Evolutionary conservation across 2,888 invertebrate genomes (phyloP), one percentile per base, ranked within the genome.

Genomic region (Neelides folsomi): DNA sequence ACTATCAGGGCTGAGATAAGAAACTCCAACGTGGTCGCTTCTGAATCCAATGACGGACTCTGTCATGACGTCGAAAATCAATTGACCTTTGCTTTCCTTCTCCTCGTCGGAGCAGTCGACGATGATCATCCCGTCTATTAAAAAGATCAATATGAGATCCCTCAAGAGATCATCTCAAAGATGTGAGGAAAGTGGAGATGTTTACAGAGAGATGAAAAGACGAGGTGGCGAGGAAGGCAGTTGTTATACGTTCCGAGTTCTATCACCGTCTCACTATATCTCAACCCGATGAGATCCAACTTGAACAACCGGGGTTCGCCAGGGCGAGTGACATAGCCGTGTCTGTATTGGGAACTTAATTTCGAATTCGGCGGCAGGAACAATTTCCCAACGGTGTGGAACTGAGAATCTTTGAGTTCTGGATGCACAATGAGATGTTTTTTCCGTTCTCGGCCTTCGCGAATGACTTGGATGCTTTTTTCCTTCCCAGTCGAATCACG

Each of bases 371-470:
- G 76, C 6, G 80, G 80, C 57, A 80, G 75, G 67, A 77, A 80
- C 27, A 81, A 70, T 50, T 77, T 76, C 62, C 76, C 75, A 5
- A 83, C 82, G 63, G 82, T 73, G 70, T 83, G 83, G 68, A 83
- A 83, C 67, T 82, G 80, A 12, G 82, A 81, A 65, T 82, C 82
- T 41, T 83, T 80, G 1, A 83, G 82, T 66, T 83, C 80, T 1
- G 81, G 80, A 67, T 81, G 81, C 1, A 81, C 79, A 0, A 81
- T 79, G 66, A 79, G 79, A 68, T 83, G 83, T 66, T 81, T 81
- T 51, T 78, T 73, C 67, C 80, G 79, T 79, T 78, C 27, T 82
- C 83, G 66, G 81, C 81, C 27, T 7, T 27, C 27, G 43, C 82
- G 70, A 59, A 83, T 82, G n/a, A 83, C 78, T 67, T 81, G 78